A percentile compares a stretch with the other conserved stretches of the same genome.
Evolutionary conservation across 2,888 invertebrate species (phyloP).

Genomic region (Cremastinae sp.): DNA sequence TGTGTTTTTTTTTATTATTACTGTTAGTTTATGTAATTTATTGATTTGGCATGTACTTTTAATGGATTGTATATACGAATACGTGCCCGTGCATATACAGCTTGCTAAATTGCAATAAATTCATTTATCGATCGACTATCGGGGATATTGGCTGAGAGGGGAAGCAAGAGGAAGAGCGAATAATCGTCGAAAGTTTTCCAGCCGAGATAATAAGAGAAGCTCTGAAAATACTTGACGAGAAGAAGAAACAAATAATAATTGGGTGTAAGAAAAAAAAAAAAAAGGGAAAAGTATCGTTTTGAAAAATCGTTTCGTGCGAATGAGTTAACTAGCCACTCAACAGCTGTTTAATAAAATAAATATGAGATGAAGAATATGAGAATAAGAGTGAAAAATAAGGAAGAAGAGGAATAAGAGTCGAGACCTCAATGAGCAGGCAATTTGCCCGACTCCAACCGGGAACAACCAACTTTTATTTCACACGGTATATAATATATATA

Average conservation of each 20-base stretch:
- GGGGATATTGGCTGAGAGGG: constrained; percentile 4
- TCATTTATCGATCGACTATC: constrained; percentile 38
- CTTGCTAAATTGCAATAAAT: constrained; percentile 38
- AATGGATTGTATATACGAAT: constrained; percentile 56
- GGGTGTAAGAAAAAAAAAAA: no score
- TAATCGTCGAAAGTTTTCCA: constrained; percentile 20
- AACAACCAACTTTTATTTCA: constrained; percentile 58
- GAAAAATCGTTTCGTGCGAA: constrained; percentile 26
- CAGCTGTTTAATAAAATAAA: constrained; percentile 34
- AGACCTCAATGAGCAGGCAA: constrained; percentile 58
- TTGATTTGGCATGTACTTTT: constrained; percentile 50
- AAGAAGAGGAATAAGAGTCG: constrained; percentile 49
- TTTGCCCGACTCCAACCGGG: constrained; percentile 62
- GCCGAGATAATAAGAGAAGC: no score
- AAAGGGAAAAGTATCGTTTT: neutral
- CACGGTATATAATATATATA: constrained; percentile 30
- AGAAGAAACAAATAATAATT: no score
- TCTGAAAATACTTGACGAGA: constrained; percentile 15
- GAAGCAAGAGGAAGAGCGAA: neutral
- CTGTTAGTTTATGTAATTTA: constrained; percentile 44
- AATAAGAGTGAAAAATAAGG: neutral
- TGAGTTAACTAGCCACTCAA: constrained; percentile 36
- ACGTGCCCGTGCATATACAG: constrained; percentile 43
- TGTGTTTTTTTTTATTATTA: constrained; percentile 45
- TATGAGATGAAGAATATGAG: no score